Evolutionary conservation across 2,888 invertebrate genomes (phyloP).

Genomic region (Dioctria rufipes): DNA sequence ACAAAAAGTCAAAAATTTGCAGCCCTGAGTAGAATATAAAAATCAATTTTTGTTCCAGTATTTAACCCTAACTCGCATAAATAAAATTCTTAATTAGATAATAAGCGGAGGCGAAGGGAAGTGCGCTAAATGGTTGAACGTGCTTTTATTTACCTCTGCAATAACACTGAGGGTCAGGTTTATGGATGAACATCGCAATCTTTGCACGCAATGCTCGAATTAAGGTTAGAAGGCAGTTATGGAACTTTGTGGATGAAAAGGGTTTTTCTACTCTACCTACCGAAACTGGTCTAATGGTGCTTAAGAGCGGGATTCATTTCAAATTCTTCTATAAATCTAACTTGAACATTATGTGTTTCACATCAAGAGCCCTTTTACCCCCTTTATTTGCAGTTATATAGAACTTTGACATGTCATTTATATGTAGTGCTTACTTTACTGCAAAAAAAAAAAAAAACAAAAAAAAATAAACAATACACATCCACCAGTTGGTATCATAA

Average conservation of each 20-base stretch:
- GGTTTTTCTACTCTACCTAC: background rate
- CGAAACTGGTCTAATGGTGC: background rate
- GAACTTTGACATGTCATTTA: constrained; percentile 1
- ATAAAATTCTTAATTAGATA: constrained; percentile 35
- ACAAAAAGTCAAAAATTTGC: too few species aligned
- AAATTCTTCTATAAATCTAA: too few species aligned
- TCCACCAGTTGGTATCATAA: background rate
- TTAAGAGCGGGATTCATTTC: background rate
- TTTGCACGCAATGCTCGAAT: constrained; percentile 11
- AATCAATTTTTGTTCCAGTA: too few species aligned
- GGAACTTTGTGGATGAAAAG: background rate
- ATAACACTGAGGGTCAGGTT: background rate
- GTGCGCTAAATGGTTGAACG: constrained; percentile 54
- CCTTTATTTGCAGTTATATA: background rate
- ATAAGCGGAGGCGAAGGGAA: constrained; percentile 18
- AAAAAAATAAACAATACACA: background rate
- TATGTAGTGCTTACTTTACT: too few species aligned
- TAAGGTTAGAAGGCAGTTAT: constrained; percentile 9
- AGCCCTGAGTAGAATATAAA: too few species aligned
- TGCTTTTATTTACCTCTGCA: constrained; percentile 53
- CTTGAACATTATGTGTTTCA: background rate
- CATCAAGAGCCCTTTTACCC: background rate
- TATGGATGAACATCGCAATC: constrained; percentile 2
- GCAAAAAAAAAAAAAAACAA: too few species aligned
- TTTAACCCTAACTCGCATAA: background rate